These are phyloP conservation scores for Uromys caudimaculatus DNA, from an alignment of 2,797 vertebrate genomes.

Conservation along the genomic window DNA sequence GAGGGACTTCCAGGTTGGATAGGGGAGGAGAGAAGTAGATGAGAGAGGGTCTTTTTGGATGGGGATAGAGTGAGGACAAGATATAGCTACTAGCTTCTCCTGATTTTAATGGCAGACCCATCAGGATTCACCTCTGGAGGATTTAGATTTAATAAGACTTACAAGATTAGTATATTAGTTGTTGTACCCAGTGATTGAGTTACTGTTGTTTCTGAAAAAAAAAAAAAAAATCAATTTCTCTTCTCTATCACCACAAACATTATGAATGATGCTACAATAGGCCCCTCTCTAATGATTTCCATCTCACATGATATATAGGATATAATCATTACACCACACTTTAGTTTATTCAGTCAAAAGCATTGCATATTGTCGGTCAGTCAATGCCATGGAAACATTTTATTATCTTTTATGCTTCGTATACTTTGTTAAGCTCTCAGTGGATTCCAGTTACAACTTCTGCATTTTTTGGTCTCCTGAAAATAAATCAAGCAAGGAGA, in stretches of 20 bases:
- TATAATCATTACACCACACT: neutral
- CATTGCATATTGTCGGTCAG: neutral
- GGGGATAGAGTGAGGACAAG: too few relatives aligned
- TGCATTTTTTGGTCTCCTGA: neutral
- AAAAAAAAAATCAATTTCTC: neutral
- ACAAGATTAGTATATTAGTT: too few relatives aligned
- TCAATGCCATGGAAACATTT: neutral
- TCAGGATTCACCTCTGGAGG: too few relatives aligned
- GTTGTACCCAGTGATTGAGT: too few relatives aligned
- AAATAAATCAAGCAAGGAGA: neutral
- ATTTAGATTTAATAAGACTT: too few relatives aligned
- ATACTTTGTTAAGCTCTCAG: neutral
- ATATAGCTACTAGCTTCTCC: too few relatives aligned
- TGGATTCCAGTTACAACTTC: neutral
- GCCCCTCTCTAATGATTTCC: neutral
- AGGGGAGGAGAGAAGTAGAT: too few relatives aligned
- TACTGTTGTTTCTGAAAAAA: too few relatives aligned
- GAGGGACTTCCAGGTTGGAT: too few relatives aligned
- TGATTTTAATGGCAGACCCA: too few relatives aligned
- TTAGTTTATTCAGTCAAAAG: conserved; percentile 21
- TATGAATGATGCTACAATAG: neutral
- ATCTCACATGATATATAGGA: neutral
- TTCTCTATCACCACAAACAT: neutral
- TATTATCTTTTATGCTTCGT: neutral
- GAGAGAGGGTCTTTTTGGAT: too few relatives aligned